Percentiles rank a stretch among this genome's conserved stretches.
These are phyloP conservation scores for Azemiops feae DNA, from an alignment of 2,113 vertebrate genomes.

Conservation along the genomic window DNA sequence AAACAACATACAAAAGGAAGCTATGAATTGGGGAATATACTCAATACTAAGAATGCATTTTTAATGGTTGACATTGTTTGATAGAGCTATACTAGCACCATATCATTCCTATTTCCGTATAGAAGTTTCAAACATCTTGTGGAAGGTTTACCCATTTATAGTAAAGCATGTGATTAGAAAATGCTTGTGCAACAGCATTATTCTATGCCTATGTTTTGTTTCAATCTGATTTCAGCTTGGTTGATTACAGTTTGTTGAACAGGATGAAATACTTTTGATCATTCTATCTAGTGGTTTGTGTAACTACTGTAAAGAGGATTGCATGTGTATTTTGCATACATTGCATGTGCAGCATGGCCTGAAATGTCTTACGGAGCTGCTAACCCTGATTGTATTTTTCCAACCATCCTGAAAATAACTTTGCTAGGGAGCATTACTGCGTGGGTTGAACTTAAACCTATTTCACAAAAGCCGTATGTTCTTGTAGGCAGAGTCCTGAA, in stretches of 20 bases:
- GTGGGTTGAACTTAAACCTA: background rate
- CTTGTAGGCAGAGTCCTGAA: background rate
- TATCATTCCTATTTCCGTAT: constrained; percentile 41
- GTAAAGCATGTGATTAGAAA: background rate
- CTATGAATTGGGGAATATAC: too few relatives aligned
- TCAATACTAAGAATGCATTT: background rate
- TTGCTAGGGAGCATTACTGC: background rate
- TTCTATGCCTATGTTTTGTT: background rate
- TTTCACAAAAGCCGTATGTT: background rate
- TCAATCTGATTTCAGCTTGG: background rate
- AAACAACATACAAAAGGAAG: background rate
- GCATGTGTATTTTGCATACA: background rate
- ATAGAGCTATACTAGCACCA: background rate
- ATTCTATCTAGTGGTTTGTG: background rate
- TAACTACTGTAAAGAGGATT: background rate
- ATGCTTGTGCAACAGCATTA: background rate
- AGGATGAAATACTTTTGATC: background rate
- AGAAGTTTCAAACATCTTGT: background rate
- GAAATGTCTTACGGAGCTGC: background rate
- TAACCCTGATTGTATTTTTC: background rate
- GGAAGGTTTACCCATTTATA: constrained; percentile 5
- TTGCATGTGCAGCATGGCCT: background rate
- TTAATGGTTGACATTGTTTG: background rate
- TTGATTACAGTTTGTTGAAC: background rate
- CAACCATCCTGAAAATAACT: background rate